A percentile compares a stretch with the other conserved stretches of the same genome.
phyloP scores from a whole-genome alignment of 2,888 invertebrate genomes.

The Pseudeuparius sepicola region DNA sequence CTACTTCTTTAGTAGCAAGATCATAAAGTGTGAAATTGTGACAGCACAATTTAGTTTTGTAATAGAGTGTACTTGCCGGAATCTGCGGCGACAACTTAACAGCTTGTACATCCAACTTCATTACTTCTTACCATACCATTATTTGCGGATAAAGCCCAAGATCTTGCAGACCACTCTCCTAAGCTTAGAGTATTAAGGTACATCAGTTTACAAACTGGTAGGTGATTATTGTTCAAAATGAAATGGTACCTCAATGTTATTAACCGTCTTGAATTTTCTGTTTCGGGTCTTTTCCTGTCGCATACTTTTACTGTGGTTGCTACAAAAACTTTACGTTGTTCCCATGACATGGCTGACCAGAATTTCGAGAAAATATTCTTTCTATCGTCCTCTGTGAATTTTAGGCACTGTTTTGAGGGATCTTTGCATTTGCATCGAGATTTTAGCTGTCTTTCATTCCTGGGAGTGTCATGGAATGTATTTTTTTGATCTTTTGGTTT shows the following conservation, averaged over 20 bases:
- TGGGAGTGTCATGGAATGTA: background rate
- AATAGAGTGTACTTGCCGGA: slow-evolving; percentile 22
- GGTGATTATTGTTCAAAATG: background rate
- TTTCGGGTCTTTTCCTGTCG: no score
- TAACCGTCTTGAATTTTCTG: no score
- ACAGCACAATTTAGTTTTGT: slow-evolving; percentile 24
- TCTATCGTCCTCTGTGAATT: background rate
- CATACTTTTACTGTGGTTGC: slow-evolving; percentile 13
- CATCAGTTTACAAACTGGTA: slow-evolving; percentile 9
- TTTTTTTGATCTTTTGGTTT: slow-evolving; percentile 3
- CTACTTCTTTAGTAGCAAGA: slow-evolving; percentile 18
- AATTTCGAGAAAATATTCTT: slow-evolving; percentile 9
- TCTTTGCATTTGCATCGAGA: slow-evolving; percentile 8
- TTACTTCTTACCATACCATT: no score
- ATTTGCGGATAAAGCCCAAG: no score
- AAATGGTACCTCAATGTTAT: no score
- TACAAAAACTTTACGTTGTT: slow-evolving; percentile 14
- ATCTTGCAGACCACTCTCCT: no score
- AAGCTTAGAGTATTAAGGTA: slow-evolving; percentile 5
- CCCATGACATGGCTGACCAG: slow-evolving; percentile 10
- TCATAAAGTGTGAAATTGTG: slow-evolving; percentile 28
- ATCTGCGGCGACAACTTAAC: slow-evolving; percentile 23
- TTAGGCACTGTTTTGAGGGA: background rate
- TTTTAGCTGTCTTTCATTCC: slow-evolving; percentile 8
- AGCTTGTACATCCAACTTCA: slow-evolving; percentile 26